A percentile compares a stretch with the other conserved stretches of the same genome.
Conservation (phyloP, 2,888 invertebrate species). For the Scelioninae gen. 2 region DNA sequence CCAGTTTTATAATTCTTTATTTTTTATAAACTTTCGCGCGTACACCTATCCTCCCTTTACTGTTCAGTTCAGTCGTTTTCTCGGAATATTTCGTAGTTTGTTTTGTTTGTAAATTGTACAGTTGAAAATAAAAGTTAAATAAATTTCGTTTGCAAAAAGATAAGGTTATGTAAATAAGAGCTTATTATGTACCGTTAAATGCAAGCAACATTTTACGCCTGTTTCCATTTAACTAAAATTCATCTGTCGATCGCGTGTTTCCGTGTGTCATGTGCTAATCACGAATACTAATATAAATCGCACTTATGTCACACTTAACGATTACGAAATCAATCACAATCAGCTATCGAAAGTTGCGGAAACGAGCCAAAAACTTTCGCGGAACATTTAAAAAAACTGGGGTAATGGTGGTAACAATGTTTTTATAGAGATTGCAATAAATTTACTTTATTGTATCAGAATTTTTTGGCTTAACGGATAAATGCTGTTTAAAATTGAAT, state of each 20-base stretch:
- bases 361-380: slow-evolving; percentile 65
- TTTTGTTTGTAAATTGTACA: too few species aligned
- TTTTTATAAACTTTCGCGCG: too few species aligned
- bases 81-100: too few species aligned
- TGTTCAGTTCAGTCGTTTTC: too few species aligned
- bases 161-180: slow-evolving; percentile 20
- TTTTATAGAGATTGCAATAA: too few species aligned
- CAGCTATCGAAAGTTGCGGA: slow-evolving; percentile 65
- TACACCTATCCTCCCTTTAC: too few species aligned
- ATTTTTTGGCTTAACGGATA: too few species aligned
- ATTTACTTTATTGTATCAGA: too few species aligned
- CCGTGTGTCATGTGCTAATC: slow-evolving; percentile 40
- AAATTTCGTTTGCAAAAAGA: background rate
- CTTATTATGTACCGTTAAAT: slow-evolving; percentile 11
- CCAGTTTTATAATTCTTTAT: too few species aligned
- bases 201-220: slow-evolving; percentile 6
- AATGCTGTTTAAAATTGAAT: too few species aligned
- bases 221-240: slow-evolving; percentile 27
- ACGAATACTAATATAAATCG: slow-evolving; percentile 29
- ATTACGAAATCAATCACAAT: slow-evolving; percentile 63
- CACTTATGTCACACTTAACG: slow-evolving; percentile 37
- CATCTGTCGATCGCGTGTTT: slow-evolving; percentile 37
- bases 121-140: too few species aligned
- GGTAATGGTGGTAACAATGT: background rate
- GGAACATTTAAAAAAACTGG: slow-evolving; percentile 58